Base-by-base conservation (phyloP, 2,113 vertebrate genomes). In the Misgurnus mizolepis region DNA sequence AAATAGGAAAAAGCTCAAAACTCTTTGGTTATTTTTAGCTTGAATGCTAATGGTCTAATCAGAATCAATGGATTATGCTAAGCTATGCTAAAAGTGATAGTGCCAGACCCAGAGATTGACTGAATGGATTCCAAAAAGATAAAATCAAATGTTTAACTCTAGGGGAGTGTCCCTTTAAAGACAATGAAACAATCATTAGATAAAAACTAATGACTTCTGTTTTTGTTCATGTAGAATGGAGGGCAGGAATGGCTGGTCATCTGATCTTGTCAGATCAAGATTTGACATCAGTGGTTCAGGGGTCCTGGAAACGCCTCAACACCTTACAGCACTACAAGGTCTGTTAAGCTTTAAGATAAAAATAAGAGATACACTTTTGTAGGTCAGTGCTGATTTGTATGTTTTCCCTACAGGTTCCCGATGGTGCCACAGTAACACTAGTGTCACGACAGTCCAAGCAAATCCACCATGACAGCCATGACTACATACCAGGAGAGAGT, bases 271-370 rank as follows among this genome's bases (percentile, higher is more conserved):
- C 97, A 0, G 97, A 99, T 11, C 97, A 99, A 86, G 97, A 99
- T 58, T 93, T 98, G 88, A 99, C 97, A 0, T 99, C 97, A 1
- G 95, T 98, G 3, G 91, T 96, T 14, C 96, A 98, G 84, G 97
- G 96, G 53, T 93, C 92, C 14, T 99, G 97, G 97, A 96, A 98
- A 73, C 95, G 97, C 14, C 91, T 99, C 53, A 99, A 99, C 70
- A 99, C 97, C 0, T 88, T 98, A 82, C 97, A 98, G 66, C 97
- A 99, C 87, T 99, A 99, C 84, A 98, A 98, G 97, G 97, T 98
- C 22, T 47, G 5, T 58, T 15, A 17, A 55, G 9, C 9, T 49
- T 56, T 6, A n/a, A 17, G 53, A 34, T 34, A 2, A 34, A 34
- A 34, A 34, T 34, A 34, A 34, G 3, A 34, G 27, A 34, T 34